A percentile compares a stretch with the other conserved stretches of the same genome.
These are phyloP conservation scores for Aix galericulata DNA, from an alignment of 2,113 vertebrate genomes.

Conservation along the genomic window DNA sequence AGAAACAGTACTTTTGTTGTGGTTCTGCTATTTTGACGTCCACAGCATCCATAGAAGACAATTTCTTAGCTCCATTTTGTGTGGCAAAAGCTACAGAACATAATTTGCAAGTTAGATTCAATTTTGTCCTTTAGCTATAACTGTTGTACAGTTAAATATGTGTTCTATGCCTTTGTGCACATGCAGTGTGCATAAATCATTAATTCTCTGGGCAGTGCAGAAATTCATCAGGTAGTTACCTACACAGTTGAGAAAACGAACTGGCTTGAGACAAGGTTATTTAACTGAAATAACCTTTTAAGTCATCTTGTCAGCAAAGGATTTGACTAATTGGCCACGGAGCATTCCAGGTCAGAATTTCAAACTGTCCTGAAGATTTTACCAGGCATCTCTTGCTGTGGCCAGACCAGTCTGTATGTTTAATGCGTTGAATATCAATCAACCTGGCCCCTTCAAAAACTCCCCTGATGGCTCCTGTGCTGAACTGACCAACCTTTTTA, in stretches of 20 bases:
- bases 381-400: rapidly evolving
- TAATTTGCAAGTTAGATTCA: neutral
- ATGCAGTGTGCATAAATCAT: neutral
- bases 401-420: neutral
- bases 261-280: neutral
- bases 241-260: neutral
- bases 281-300: neutral
- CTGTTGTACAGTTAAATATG: neutral
- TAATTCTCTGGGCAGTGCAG: neutral
- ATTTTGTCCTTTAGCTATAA: neutral
- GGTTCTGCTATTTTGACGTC: neutral
- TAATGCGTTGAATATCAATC: neutral
- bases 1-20: neutral
- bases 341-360: neutral
- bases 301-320: neutral
- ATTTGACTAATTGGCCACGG: neutral
- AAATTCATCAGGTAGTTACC: neutral
- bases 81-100: neutral
- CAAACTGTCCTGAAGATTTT: neutral
- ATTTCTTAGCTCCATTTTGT: neutral
- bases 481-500: neutral
- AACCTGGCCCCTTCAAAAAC: neutral
- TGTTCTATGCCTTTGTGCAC: neutral
- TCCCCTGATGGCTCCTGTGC: neutral
- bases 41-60: neutral